Evolutionary conservation across 1,140 invertebrate genomes (phyloP), one percentile per base, ranked within the genome.

Genomic region (Dendroctonus ponderosae): DNA sequence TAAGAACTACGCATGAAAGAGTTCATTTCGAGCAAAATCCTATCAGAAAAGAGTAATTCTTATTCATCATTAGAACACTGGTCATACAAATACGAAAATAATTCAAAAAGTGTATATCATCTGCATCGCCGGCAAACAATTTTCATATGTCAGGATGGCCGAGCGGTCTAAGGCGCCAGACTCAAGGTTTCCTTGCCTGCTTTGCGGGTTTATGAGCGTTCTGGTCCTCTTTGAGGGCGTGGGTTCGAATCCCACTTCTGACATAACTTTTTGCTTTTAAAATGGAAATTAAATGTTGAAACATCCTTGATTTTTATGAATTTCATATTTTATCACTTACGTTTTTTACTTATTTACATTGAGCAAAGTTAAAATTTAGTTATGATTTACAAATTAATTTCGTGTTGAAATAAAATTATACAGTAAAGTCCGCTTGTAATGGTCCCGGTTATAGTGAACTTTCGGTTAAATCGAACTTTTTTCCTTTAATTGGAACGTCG

Each of bases 171-270:
- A 85, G 85, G 84, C 84, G 84, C 84, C 84, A 86, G 84, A 86
- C 84, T 86, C 85, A 86, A 86, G 74, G 72, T 74, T 74, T 26
- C 69, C 71, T 71, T 72, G 77, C 71, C 71, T 75, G 59, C 60
- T 3, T 14, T 62, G 63, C 52, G 67, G 66, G 71, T 68, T 65
- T 15, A 48, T n/a, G 84, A 85, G 85, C 75, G 76, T 88, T 89
- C 87, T 88, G 87, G 87, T 89, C 86, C 86, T 87, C 87, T 86
- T 82, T 89, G 88, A 87, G 87, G 88, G 88, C 88, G 88, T 89
- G 88, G 88, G 88, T 90, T 90, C 88, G 87, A 90, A 90, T 89
- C 88, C 88, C 88, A 89, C 88, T 90, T 87, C 88, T 90, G 88
- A 90, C 88, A 90, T 15, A 26, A 39, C 51, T 68, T 71, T 73